Conservation (phyloP, 2,888 invertebrate species). For the Phyllotreta striolata region DNA sequence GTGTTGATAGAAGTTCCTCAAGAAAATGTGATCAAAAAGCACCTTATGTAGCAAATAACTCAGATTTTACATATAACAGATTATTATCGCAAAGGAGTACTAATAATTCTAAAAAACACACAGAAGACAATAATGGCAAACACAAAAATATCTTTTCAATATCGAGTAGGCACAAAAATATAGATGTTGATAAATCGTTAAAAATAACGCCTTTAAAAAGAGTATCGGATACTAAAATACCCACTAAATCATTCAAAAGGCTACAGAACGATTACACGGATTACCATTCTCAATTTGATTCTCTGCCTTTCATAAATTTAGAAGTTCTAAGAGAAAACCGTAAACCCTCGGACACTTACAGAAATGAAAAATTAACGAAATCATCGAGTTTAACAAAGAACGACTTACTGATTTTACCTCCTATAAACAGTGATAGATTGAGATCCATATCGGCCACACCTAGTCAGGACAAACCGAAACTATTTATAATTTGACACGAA, state of each 20-base stretch:
- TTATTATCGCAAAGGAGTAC: conserved; percentile 36
- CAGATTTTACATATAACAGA: conserved; percentile 43
- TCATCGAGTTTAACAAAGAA: background rate
- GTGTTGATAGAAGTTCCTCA: background rate
- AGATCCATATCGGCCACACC: conserved; percentile 57
- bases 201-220: conserved; percentile 44
- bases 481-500: conserved; percentile 6
- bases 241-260: conserved; percentile 35
- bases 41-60: conserved; percentile 45
- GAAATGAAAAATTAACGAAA: conserved; percentile 1
- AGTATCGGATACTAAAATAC: conserved; percentile 34
- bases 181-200: conserved; percentile 43
- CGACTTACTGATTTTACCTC: conserved; percentile 48
- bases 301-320: conserved; percentile 51
- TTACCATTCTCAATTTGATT: conserved; percentile 47
- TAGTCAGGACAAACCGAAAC: conserved; percentile 36
- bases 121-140: conserved; percentile 18
- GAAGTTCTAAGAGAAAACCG: conserved; percentile 12
- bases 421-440: conserved; percentile 50
- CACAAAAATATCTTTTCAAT: conserved; percentile 35
- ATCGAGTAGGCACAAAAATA: conserved; percentile 38
- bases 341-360: background rate
- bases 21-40: conserved; percentile 27
- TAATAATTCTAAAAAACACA: conserved; percentile 23
- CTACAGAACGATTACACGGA: conserved; percentile 37